Evolutionary conservation across 1,140 invertebrate species (phyloP), one percentile per base, ranked within the genome.

Genomic region (Apocrypta bakeri): DNA sequence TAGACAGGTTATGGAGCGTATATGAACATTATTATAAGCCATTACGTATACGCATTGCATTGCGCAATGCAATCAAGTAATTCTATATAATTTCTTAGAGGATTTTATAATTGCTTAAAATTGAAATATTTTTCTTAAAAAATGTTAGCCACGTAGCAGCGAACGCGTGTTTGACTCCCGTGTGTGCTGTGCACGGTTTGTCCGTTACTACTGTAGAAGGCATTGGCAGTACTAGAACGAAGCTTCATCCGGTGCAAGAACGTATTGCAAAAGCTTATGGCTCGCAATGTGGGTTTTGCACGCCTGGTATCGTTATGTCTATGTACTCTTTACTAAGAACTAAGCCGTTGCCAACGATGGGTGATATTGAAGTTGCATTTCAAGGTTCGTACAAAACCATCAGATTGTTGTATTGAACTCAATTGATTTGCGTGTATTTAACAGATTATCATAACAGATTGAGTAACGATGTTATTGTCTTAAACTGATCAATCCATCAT

Each of bases 231-330:
- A 95, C 93, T 11, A 94, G 92, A 90, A 95, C 94, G 1, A 94
- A 93, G 61, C 89, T 97, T 27, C 96, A 98, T 91, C 95, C 97
- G 0, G 95, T 96, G 11, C 97, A 98, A 93, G 96, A 98, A 88
- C 92, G 97, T 84, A 94, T 98, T 71, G 96, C 97, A 0, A 96
- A 96, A 92, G 93, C 96, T 7, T 97, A 98, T 88, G 97, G 97
- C 1, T 97, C 96, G 0, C 97, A 98, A 91, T 98, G 97, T 89
- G 97, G 97, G 14, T 98, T 97, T 89, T 98, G 97, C 85, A 98
- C 97, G 17, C 97, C 97, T 1, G 97, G 97, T 14, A 97, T 98
- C 75, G 96, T 98, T 0, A 98, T 98, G 97, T 98, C 97, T 2
- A 98, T 98, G 97, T 98, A 98, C 85, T 94, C 96, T 0, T 90